A percentile compares a stretch with the other conserved stretches of the same genome.
Conservation (phyloP, 1,140 invertebrate species). For the Drosophila sulfurigaster region DNA sequence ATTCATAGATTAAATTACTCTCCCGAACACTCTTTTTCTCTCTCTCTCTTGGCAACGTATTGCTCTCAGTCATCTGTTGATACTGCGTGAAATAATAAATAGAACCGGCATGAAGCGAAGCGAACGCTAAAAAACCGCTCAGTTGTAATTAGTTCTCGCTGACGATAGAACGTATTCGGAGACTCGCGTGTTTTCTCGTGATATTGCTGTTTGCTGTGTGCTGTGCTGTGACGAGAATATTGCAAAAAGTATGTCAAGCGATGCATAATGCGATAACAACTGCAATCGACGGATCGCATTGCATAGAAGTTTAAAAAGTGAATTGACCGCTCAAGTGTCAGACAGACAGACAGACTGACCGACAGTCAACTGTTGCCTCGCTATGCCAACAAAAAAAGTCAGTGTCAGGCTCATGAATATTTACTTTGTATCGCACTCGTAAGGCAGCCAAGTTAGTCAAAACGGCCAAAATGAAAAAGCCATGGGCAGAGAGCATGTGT, state of each 20-base stretch:
- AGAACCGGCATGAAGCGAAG: slow-evolving; percentile 29
- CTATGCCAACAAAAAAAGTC: slow-evolving; percentile 39
- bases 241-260: slow-evolving; percentile 49
- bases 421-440: not conserved
- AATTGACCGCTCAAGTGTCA: slow-evolving; percentile 30
- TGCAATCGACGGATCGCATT: not conserved
- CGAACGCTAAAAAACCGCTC: slow-evolving; percentile 8
- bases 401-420: slow-evolving; percentile 27
- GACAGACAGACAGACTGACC: not conserved
- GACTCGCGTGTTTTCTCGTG: not conserved
- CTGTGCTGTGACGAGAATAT: slow-evolving; percentile 23
- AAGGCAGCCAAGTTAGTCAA: slow-evolving; percentile 11
- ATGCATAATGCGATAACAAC: slow-evolving; percentile 27
- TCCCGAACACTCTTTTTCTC: not conserved
- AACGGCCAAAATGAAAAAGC: slow-evolving; percentile 21
- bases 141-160: slow-evolving; percentile 39
- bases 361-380: not conserved
- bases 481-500: slow-evolving; percentile 20
- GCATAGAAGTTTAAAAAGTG: slow-evolving; percentile 31
- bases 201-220: not conserved
- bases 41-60: not conserved
- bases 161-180: slow-evolving; percentile 20
- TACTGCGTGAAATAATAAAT: slow-evolving; percentile 28
- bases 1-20: slow-evolving; percentile 3
- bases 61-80: slow-evolving; percentile 18